A percentile compares a stretch with the other conserved stretches of the same genome.
Evolutionary conservation across 2,113 vertebrate genomes (phyloP).

Genomic region (Bucco capensis): DNA sequence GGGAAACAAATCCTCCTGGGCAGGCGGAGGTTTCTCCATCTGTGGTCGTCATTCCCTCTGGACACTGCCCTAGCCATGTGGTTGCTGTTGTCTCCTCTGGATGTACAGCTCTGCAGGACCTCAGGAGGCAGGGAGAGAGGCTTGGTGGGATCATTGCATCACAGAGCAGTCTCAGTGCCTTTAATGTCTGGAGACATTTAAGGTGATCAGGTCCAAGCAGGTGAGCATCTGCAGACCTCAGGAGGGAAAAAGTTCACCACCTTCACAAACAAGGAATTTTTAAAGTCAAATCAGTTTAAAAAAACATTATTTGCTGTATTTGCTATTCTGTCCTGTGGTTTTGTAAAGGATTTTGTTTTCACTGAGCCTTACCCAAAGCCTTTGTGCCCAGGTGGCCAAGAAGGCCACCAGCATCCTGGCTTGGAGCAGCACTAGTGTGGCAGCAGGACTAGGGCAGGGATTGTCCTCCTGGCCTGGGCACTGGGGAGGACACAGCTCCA

Average conservation of each 20-base stretch:
- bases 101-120: background rate
- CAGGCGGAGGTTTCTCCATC: background rate
- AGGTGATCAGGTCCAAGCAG: background rate
- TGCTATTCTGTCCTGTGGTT: background rate
- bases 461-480: too few species aligned
- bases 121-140: too few species aligned
- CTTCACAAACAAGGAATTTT: background rate
- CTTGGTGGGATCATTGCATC: fast-evolving
- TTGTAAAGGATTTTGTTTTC: background rate
- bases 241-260: fast-evolving
- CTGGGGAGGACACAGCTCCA: too few species aligned
- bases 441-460: too few species aligned
- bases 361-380: fast-evolving
- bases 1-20: background rate
- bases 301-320: background rate
- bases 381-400: too few species aligned
- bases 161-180: too few species aligned
- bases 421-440: too few species aligned
- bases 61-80: fast-evolving
- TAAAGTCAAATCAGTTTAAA: background rate
- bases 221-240: background rate
- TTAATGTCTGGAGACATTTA: too few species aligned
- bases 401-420: too few species aligned
- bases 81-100: background rate
- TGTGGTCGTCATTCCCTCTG: background rate